These are phyloP conservation scores for Ctenopoma multispine DNA, from an alignment of 2,797 vertebrate species.

Conservation along the genomic window DNA sequence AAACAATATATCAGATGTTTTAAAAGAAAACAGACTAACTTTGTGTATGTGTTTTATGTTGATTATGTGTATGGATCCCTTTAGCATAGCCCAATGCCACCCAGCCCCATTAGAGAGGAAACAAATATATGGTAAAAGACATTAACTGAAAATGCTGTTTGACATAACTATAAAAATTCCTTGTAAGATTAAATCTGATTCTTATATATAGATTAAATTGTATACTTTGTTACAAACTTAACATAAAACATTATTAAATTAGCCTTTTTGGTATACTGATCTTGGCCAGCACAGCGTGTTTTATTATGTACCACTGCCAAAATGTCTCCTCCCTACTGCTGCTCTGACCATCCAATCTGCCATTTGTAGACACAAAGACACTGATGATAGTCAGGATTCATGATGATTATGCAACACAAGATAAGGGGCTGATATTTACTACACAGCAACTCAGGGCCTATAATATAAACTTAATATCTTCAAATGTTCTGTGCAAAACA, in stretches of 20 bases:
- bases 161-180: not conserved
- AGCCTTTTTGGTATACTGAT: not conserved
- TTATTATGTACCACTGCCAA: slow-evolving; percentile 14
- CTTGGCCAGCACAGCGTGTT: slow-evolving; percentile 19
- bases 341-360: slow-evolving; percentile 2
- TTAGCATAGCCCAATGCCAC: slow-evolving; percentile 1
- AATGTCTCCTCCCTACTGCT: slow-evolving; percentile 1
- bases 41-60: not conserved
- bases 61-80: not conserved
- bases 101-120: not conserved
- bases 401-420: not conserved
- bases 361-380: slow-evolving; percentile 16
- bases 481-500: not conserved
- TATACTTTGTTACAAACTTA: not conserved
- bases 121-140: not conserved
- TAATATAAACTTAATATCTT: not conserved
- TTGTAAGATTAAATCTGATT: not conserved
- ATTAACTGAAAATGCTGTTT: not conserved
- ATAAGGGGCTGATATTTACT: not conserved
- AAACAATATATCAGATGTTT: slow-evolving; percentile 7
- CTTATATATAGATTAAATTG: no score
- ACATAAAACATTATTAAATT: not conserved
- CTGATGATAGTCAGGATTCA: slow-evolving; percentile 10
- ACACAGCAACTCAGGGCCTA: not conserved
- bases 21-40: not conserved